Percentiles rank a stretch among this genome's conserved stretches.
These are phyloP conservation scores for Lanius collurio DNA, from an alignment of 2,113 vertebrate genomes.

Conservation along the genomic window DNA sequence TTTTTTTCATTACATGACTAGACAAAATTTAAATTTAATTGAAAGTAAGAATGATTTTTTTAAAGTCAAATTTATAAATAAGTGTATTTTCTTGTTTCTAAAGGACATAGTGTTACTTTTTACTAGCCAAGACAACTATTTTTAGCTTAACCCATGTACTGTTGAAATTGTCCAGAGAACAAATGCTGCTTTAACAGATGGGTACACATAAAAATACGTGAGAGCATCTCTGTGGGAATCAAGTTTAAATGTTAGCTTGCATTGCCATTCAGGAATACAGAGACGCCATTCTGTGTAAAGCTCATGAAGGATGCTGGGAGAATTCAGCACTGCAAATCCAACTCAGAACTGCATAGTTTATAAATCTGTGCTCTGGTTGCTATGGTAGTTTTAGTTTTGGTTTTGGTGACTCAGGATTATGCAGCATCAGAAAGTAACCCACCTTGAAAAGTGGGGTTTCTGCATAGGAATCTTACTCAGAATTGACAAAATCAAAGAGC, in stretches of 20 bases:
- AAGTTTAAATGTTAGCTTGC: conserved; percentile 1
- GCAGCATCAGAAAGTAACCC: conserved; percentile 7
- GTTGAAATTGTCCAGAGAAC: background rate
- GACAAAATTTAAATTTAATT: background rate
- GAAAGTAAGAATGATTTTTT: background rate
- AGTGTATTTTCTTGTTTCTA: background rate
- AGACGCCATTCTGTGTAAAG: background rate
- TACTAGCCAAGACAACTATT: conserved; percentile 1
- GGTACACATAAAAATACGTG: background rate
- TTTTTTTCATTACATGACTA: background rate
- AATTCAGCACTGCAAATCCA: background rate
- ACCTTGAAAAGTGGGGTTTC: background rate
- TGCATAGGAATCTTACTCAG: background rate
- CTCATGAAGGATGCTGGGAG: background rate
- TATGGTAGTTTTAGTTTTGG: conserved; percentile 39
- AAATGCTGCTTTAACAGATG: conserved; percentile 17
- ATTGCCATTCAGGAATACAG: background rate
- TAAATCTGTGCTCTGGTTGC: conserved; percentile 37
- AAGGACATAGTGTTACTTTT: background rate
- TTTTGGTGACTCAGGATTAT: conserved; percentile 59
- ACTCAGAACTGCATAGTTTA: conserved; percentile 13
- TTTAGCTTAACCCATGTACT: conserved; percentile 6
- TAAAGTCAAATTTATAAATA: conserved; percentile 8
- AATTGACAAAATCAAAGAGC: background rate
- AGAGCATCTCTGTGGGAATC: background rate